Conservation (phyloP, 2,888 invertebrate species). For the Anticlea derivata region DNA sequence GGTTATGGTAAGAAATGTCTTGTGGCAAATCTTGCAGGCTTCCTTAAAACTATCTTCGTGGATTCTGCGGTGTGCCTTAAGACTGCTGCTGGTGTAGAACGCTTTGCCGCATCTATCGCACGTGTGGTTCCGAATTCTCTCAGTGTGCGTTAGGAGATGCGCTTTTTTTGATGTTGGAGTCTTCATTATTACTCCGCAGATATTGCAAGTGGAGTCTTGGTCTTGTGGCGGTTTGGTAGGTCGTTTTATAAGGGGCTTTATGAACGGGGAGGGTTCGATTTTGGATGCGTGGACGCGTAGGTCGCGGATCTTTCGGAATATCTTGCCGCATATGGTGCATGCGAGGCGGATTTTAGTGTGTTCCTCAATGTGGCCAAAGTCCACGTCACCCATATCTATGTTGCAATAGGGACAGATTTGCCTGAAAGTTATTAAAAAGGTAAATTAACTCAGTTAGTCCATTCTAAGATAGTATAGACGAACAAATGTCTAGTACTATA, state of each 20-base stretch:
- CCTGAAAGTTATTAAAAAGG: conserved; percentile 17
- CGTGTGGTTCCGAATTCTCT: conserved; percentile 13
- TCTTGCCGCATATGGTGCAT: conserved; percentile 11
- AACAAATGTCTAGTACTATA: too few relatives aligned
- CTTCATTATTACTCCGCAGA: conserved; percentile 15
- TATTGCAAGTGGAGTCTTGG: conserved; percentile 1
- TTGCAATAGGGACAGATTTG: conserved; percentile 25
- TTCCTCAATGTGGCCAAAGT: neutral
- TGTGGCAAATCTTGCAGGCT: conserved; percentile 23
- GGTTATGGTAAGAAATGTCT: conserved; percentile 13
- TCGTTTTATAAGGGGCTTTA: neutral
- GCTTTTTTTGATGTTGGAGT: conserved; percentile 2
- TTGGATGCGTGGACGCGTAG: neutral
- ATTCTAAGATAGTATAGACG: too few relatives aligned
- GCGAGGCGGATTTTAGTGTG: conserved; percentile 8
- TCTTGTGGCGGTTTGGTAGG: neutral
- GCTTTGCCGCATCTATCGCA: conserved; percentile 26
- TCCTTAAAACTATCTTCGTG: conserved; percentile 8
- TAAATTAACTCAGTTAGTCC: too few relatives aligned
- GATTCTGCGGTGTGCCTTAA: conserved; percentile 5
- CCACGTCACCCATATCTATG: neutral
- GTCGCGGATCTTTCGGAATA: neutral
- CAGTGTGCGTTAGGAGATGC: conserved; percentile 10
- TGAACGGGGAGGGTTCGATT: neutral
- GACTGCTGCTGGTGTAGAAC: conserved; percentile 6